These are phyloP conservation scores for Laticauda laticaudata DNA, from an alignment of 2,113 vertebrate genomes.

Conservation along the genomic window DNA sequence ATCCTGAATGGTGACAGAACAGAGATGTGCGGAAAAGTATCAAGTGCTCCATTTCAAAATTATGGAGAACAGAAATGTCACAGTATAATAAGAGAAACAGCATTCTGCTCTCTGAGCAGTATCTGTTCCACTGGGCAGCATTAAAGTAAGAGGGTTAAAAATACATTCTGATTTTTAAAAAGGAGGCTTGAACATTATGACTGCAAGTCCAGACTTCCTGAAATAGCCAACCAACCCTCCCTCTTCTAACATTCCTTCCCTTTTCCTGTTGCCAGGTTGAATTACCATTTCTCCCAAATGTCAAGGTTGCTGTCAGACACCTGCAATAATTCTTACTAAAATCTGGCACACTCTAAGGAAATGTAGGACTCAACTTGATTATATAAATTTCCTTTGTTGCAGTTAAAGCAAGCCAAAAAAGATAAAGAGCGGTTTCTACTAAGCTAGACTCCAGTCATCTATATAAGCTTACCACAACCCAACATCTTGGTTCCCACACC, in stretches of 20 bases:
- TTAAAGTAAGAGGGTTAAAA: background rate
- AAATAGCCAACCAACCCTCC: background rate
- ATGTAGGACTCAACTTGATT: background rate
- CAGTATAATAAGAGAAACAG: background rate
- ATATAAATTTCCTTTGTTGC: background rate
- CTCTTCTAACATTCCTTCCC: background rate
- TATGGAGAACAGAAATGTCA: background rate
- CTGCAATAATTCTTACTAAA: background rate
- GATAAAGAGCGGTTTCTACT: background rate
- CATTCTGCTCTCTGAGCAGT: background rate
- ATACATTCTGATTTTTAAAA: background rate
- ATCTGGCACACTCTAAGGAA: background rate
- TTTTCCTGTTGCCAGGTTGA: background rate
- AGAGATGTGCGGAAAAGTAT: background rate
- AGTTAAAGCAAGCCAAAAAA: background rate
- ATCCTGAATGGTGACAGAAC: background rate
- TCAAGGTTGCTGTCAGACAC: background rate
- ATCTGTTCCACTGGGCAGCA: background rate
- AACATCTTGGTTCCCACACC: background rate
- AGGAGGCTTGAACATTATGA: background rate
- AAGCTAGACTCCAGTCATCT: background rate
- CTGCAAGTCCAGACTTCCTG: background rate
- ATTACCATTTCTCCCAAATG: background rate
- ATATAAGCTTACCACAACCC: background rate
- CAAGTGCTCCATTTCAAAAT: background rate